phyloP scores from a whole-genome alignment of 2,888 invertebrate species.

The Hesperia comma region DNA sequence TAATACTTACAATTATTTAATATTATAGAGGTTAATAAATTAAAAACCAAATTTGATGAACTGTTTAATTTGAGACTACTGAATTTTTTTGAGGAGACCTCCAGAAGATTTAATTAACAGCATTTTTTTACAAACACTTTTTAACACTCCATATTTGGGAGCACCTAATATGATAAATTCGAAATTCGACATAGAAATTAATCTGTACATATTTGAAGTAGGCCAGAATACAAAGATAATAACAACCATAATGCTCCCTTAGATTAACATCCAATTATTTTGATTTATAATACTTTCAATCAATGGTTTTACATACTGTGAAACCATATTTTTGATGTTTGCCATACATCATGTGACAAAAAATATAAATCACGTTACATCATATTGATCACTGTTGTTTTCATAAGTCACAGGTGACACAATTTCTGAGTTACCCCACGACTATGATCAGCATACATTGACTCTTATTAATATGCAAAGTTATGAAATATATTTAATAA shows the following conservation, averaged over 20 bases:
- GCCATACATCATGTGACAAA: neutral
- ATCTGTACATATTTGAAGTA: slow-evolving; percentile 17
- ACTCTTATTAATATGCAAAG: slow-evolving; percentile 17
- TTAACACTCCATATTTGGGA: slow-evolving; percentile 7
- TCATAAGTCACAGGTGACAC: slow-evolving; percentile 5
- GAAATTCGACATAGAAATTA: slow-evolving; percentile 14
- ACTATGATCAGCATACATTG: slow-evolving; percentile 14
- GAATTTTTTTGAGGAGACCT: slow-evolving; percentile 16
- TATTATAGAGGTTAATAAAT: slow-evolving; percentile 46
- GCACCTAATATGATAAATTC: slow-evolving; percentile 18
- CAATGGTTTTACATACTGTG: neutral
- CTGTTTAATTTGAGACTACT: slow-evolving; percentile 76
- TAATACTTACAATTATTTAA: too few relatives aligned
- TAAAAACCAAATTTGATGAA: slow-evolving; percentile 62
- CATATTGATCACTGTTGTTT: neutral
- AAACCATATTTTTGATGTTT: neutral
- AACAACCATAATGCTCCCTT: slow-evolving; percentile 27
- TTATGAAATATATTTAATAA: slow-evolving; percentile 17
- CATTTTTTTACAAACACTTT: neutral
- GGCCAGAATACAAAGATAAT: slow-evolving; percentile 8
- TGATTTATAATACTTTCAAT: slow-evolving; percentile 9
- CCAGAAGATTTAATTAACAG: slow-evolving; percentile 7
- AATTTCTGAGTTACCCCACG: slow-evolving; percentile 11
- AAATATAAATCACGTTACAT: slow-evolving; percentile 7
- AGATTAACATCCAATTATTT: slow-evolving; percentile 1